These are phyloP conservation scores for Psittacula derbiana DNA, from an alignment of 2,797 vertebrate species.

Conservation along the genomic window DNA sequence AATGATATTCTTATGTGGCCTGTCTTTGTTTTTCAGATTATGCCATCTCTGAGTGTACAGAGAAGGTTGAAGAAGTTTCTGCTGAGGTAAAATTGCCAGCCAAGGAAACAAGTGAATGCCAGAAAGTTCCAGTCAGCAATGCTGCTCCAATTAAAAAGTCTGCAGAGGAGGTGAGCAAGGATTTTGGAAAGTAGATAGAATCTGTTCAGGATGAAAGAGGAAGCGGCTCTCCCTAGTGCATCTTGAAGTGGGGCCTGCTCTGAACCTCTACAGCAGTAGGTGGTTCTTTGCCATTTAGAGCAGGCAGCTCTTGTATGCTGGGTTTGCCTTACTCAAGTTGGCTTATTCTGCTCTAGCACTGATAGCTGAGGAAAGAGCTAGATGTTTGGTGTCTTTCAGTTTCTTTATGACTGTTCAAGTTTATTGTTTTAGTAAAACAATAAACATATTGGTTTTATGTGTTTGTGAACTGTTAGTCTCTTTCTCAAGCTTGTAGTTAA, in stretches of 20 bases:
- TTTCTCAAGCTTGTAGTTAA: background rate
- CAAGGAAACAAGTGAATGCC: background rate
- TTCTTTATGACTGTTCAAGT: background rate
- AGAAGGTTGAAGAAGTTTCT: slow-evolving; percentile 38
- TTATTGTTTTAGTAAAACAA: background rate
- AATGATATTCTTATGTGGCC: background rate
- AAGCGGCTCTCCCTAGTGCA: background rate
- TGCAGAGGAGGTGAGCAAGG: slow-evolving; percentile 67
- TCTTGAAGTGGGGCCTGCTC: background rate
- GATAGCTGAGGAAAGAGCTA: background rate
- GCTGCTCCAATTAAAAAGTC: slow-evolving; percentile 4
- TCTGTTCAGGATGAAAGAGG: background rate
- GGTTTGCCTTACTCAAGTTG: background rate
- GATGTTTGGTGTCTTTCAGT: background rate
- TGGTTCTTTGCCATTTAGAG: background rate
- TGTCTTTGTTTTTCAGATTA: slow-evolving; percentile 51
- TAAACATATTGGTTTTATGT: background rate
- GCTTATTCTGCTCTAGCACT: background rate
- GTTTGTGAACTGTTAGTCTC: background rate
- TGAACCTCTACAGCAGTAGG: background rate
- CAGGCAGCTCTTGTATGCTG: background rate
- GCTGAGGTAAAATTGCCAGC: slow-evolving; percentile 36
- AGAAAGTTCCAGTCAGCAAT: slow-evolving; percentile 11
- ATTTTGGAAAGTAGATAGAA: background rate
- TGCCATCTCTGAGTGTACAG: background rate